A percentile compares a stretch with the other conserved stretches of the same genome.
Conservation (phyloP, 2,888 invertebrate species). For the Lasioglossum morio region DNA sequence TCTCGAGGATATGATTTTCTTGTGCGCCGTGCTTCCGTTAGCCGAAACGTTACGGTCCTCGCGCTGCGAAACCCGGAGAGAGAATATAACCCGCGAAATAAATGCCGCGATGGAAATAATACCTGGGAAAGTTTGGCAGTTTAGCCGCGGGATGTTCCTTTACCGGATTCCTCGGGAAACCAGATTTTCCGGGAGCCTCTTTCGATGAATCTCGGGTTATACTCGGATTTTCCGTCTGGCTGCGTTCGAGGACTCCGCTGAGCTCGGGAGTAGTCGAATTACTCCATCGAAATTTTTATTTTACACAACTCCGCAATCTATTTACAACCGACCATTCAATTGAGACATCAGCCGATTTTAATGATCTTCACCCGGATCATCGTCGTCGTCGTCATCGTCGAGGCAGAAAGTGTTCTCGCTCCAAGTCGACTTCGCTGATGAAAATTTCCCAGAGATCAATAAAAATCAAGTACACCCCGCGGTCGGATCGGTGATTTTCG, state of each 20-base stretch:
- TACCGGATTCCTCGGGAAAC: neutral
- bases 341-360: neutral
- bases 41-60: neutral
- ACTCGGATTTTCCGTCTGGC: neutral
- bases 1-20: slow-evolving; percentile 28
- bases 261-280: neutral
- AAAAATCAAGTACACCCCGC: neutral
- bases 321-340: neutral
- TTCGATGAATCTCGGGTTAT: neutral
- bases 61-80: neutral
- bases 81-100: slow-evolving; percentile 5
- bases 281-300: neutral
- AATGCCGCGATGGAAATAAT: slow-evolving; percentile 8
- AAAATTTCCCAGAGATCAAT: neutral
- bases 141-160: neutral
- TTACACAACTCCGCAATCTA: neutral
- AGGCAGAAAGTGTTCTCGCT: neutral
- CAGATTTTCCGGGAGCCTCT: neutral
- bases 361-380: neutral
- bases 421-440: neutral
- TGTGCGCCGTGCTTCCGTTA: neutral
- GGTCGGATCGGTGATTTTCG: neutral
- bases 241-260: neutral
- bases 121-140: neutral
- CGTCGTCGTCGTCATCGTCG: neutral